A percentile compares a stretch with the other conserved stretches of the same genome.
These are phyloP conservation scores for Diploscapter pachys DNA, from an alignment of 1,140 invertebrate genomes.

Conservation along the genomic window DNA sequence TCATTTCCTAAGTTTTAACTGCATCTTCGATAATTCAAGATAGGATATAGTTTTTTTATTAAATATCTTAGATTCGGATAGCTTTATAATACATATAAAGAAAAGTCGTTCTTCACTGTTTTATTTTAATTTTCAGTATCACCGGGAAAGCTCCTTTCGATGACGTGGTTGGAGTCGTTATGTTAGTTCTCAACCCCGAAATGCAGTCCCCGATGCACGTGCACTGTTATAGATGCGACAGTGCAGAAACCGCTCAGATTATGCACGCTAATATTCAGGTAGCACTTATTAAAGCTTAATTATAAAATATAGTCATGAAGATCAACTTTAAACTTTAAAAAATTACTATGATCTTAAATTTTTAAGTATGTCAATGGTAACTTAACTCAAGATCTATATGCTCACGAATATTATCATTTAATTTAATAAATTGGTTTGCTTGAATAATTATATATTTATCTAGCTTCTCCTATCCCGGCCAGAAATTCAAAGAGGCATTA, in stretches of 20 bases:
- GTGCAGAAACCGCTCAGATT: constrained; percentile 81
- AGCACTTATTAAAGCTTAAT: background rate
- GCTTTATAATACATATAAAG: background rate
- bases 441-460: too few species aligned
- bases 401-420: too few species aligned
- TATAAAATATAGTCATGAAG: too few species aligned
- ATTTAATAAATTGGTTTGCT: too few species aligned
- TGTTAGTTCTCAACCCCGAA: constrained; percentile 83
- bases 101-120: background rate
- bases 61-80: background rate
- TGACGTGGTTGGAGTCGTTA: constrained; percentile 83
- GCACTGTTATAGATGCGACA: constrained; percentile 83
- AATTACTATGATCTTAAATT: background rate
- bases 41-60: background rate
- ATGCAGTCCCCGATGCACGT: constrained; percentile 83
- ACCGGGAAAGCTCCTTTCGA: constrained; percentile 69
- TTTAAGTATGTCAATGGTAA: background rate
- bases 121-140: constrained; percentile 67
- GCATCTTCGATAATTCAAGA: background rate
- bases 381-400: too few species aligned
- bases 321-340: too few species aligned
- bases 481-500: constrained; percentile 28
- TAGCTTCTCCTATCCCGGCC: constrained; percentile 35
- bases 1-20: background rate
- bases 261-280: constrained; percentile 77